Evolutionary conservation across 2,888 invertebrate genomes (phyloP).

Genomic region (Nomada hirtipes): DNA sequence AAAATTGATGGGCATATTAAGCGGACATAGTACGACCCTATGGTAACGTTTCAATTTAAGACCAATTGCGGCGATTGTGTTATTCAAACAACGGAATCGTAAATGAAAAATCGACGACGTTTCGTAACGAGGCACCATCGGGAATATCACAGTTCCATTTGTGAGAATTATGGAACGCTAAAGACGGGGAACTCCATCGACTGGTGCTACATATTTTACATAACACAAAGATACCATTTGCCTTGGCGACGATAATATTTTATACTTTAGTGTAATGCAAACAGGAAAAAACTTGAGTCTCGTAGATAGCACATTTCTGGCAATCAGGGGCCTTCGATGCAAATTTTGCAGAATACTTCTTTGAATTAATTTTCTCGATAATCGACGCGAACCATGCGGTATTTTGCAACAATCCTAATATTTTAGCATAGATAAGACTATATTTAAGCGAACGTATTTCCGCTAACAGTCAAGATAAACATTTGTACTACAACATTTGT

Average conservation of each 20-base stretch:
- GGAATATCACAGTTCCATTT: no score
- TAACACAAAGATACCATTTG: no score
- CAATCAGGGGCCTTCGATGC: not conserved
- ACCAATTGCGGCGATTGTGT: constrained; percentile 4
- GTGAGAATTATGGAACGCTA: no score
- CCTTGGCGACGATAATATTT: no score
- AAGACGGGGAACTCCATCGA: no score
- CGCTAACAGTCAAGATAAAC: no score
- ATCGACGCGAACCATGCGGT: not conserved
- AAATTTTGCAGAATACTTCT: not conserved
- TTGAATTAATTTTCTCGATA: not conserved
- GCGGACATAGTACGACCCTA: no score
- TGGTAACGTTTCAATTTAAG: constrained; percentile 18
- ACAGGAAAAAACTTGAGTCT: not conserved
- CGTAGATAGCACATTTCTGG: not conserved
- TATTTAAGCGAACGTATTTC: no score
- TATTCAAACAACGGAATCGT: not conserved
- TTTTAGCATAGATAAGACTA: not conserved
- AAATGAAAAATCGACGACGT: not conserved
- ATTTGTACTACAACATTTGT: no score
- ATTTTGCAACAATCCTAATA: not conserved
- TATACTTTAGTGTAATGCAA: not conserved
- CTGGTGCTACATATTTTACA: no score
- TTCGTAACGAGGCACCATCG: not conserved
- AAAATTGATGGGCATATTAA: constrained; percentile 5